Evolutionary conservation across 2,113 vertebrate genomes (phyloP), one percentile per base, ranked within the genome.

Genomic region (Notechis scutatus): DNA sequence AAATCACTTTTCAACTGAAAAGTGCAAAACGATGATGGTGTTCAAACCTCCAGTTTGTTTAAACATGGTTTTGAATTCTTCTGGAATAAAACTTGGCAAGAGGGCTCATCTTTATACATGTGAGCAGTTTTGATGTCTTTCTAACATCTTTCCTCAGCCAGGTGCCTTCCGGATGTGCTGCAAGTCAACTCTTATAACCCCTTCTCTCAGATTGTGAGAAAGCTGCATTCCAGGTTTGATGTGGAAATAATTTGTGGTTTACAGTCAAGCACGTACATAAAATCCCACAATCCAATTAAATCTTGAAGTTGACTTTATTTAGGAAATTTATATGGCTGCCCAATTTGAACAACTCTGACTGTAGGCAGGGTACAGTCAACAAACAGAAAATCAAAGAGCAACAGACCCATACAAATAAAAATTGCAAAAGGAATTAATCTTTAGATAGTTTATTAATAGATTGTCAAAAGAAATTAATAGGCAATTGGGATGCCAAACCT

Each of bases 41-140:
- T 85, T 91, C 96, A 95, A 95, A 94, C 20, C 96, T 95, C 92
- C 94, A 95, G 94, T 97, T 95, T 96, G 92, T 96, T 96, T 97
- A 96, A 96, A 95, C 90, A 96, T 93, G 96, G 95, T 93, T 93
- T 93, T 96, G 96, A 97, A 96, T 95, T 97, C 96, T 96, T 92
- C 95, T 96, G 91, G 94, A 96, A 94, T 92, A 94, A 94, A 97
- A 96, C 94, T 96, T 96, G 96, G 96, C 95, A 86, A 74, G 95
- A 93, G 93, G 55, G 89, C 81, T 87, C 92, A 96, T 91, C 96
- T 96, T 96, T 96, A 95, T 95, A 95, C 96, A 92, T 91, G 92
- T 95, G 92, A 94, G 95, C 93, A 90, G 95, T 94, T 96, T 96
- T 94, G 96, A 95, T 95, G 96, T 94, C 74, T 42, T 81, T 81